Evolutionary conservation across 2,888 invertebrate species (phyloP).

Genomic region (Esperia sulphurella): DNA sequence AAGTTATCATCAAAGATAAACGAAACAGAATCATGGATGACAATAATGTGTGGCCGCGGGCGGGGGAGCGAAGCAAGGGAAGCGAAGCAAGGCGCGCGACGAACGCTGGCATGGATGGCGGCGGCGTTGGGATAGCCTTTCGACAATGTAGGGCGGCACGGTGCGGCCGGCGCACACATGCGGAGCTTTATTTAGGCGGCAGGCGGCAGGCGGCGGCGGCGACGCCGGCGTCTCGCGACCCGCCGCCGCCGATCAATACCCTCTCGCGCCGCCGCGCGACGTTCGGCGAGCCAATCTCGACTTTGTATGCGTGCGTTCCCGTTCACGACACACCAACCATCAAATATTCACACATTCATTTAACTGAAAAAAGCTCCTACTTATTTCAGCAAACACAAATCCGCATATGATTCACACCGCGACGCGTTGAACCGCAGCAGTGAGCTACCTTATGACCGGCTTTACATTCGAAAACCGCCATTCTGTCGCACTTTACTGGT

Average conservation of each 20-base stretch:
- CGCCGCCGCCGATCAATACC: conserved; percentile 74
- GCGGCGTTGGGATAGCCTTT: conserved; percentile 59
- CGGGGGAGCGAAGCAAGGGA: conserved; percentile 16
- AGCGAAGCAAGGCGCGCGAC: conserved; percentile 27
- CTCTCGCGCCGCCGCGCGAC: conserved; percentile 74
- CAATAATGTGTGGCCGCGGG: background rate
- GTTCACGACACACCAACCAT: conserved; percentile 71
- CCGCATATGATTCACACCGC: conserved; percentile 8
- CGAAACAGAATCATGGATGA: no score
- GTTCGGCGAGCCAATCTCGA: conserved; percentile 60
- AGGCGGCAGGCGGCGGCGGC: conserved; percentile 67
- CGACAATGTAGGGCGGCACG: conserved; percentile 63
- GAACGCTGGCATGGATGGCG: conserved; percentile 30
- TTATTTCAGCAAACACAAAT: conserved; percentile 17
- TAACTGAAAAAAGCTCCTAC: conserved; percentile 54
- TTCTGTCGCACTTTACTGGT: background rate
- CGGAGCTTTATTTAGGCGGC: conserved; percentile 77
- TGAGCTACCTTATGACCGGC: background rate
- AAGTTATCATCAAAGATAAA: no score
- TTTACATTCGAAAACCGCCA: background rate
- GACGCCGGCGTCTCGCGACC: conserved; percentile 74
- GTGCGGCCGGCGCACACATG: conserved; percentile 58
- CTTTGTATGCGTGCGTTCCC: conserved; percentile 62
- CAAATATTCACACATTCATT: conserved; percentile 75
- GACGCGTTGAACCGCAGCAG: background rate